These are phyloP conservation scores for Acromyrmex echinatior DNA, from an alignment of 1,140 invertebrate species.

Conservation along the genomic window DNA sequence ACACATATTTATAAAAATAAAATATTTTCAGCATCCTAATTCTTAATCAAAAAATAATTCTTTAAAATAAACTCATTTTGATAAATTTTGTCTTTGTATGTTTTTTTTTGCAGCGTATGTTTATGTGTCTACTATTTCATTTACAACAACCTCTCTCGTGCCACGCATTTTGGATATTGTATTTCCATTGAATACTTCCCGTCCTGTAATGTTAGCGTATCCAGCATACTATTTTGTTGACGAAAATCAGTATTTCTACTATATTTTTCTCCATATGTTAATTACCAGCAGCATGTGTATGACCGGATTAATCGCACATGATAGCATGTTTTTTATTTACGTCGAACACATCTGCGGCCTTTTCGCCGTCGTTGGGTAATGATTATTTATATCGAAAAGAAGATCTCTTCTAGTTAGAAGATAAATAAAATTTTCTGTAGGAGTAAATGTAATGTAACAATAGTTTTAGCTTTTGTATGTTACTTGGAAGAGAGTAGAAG, in stretches of 20 bases:
- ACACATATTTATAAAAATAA: not conserved
- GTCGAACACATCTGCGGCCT: slow-evolving; percentile 19
- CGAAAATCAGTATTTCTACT: slow-evolving; percentile 27
- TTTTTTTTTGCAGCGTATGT: not conserved
- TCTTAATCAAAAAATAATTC: not conserved
- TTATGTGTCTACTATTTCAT: not conserved
- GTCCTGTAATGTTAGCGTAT: not conserved
- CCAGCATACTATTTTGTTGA: slow-evolving; percentile 32
- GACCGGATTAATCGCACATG: slow-evolving; percentile 11
- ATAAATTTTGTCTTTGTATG: not conserved
- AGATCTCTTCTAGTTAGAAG: not conserved
- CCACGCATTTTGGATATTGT: slow-evolving; percentile 15
- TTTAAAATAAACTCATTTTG: not conserved
- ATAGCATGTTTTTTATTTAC: slow-evolving; percentile 26
- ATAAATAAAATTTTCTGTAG: not conserved
- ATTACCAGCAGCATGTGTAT: not conserved
- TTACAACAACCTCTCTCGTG: not conserved
- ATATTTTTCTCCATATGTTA: slow-evolving; percentile 25
- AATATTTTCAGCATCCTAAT: not conserved
- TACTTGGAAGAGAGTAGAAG: not conserved
- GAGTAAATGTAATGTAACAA: not conserved
- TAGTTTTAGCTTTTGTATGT: not conserved
- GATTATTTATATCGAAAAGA: not conserved
- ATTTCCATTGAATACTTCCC: slow-evolving; percentile 33
- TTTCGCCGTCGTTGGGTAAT: slow-evolving; percentile 36